A percentile compares a stretch with the other conserved stretches of the same genome.
Conservation (phyloP, 2,888 invertebrate genomes). For the Liopterus haemorrhoidalis region DNA sequence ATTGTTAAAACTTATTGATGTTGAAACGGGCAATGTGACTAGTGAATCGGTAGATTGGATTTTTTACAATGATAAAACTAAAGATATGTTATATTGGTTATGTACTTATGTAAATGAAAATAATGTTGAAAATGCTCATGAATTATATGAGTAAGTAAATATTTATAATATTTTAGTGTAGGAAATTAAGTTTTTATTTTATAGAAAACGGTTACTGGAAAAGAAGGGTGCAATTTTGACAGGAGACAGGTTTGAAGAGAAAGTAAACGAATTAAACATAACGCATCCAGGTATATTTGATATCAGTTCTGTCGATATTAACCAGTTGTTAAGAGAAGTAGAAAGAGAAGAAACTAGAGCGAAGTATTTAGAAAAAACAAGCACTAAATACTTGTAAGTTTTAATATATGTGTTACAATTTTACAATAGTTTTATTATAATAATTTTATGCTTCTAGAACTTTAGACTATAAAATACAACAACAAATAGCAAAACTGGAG, state of each 20-base stretch:
- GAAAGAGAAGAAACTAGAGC: constrained; percentile 6
- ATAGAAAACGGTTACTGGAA: constrained; percentile 1
- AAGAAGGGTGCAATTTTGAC: constrained; percentile 3
- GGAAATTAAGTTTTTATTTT: neutral
- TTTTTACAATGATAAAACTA: constrained; percentile 17
- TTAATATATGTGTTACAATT: neutral
- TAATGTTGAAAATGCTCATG: constrained; percentile 13
- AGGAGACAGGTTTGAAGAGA: constrained; percentile 3
- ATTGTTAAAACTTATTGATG: constrained; percentile 11
- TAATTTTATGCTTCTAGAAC: constrained; percentile 7
- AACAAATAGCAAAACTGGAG: constrained; percentile 7
- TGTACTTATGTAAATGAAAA: constrained; percentile 18
- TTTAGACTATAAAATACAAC: constrained; percentile 13
- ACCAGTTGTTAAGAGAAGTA: constrained; percentile 10
- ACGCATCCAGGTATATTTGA: constrained; percentile 4
- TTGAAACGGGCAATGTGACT: constrained; percentile 15
- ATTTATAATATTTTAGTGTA: neutral
- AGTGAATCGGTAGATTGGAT: constrained; percentile 18
- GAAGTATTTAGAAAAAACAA: constrained; percentile 8
- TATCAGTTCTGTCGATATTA: constrained; percentile 7
- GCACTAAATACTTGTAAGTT: constrained; percentile 16
- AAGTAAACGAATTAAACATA: constrained; percentile 1
- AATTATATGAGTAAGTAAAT: constrained; percentile 14
- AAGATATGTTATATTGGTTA: constrained; percentile 13
- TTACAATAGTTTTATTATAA: neutral